These are phyloP conservation scores for Phrynocephalus forsythii DNA, from an alignment of 2,797 vertebrate species.

Conservation along the genomic window DNA sequence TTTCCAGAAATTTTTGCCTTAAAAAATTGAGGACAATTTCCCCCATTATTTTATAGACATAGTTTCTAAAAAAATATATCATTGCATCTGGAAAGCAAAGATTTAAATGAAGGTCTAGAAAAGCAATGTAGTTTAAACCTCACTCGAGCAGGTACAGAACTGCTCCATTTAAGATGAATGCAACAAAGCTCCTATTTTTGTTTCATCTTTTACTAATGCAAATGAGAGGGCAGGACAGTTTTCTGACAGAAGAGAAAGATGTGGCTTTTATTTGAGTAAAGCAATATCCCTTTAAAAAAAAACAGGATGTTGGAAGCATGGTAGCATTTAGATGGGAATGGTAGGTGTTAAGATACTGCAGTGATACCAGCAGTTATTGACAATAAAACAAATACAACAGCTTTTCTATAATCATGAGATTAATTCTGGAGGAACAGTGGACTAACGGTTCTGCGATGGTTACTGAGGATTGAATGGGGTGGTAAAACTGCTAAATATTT, in stretches of 20 bases:
- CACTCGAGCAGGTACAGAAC: neutral
- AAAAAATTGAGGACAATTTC: neutral
- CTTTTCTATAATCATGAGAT: neutral
- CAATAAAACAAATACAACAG: too few relatives aligned
- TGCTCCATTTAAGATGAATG: neutral
- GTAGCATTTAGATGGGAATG: neutral
- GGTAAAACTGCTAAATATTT: too few relatives aligned
- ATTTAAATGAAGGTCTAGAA: neutral
- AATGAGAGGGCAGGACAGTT: neutral
- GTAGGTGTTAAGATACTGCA: neutral
- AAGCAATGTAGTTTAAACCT: constrained; percentile 15
- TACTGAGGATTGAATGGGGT: neutral
- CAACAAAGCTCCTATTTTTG: neutral
- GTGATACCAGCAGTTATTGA: neutral
- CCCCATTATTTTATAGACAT: neutral
- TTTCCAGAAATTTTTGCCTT: neutral
- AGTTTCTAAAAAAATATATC: constrained; percentile 7
- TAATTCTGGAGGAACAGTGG: neutral
- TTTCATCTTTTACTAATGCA: constrained; percentile 14
- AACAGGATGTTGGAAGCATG: neutral
- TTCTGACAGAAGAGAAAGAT: neutral
- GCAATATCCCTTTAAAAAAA: neutral
- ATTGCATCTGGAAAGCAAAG: constrained; percentile 12
- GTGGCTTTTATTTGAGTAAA: constrained; percentile 6
- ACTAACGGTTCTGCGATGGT: neutral